Conservation (phyloP, 2,113 vertebrate species). For the Centropristis striata region DNA sequence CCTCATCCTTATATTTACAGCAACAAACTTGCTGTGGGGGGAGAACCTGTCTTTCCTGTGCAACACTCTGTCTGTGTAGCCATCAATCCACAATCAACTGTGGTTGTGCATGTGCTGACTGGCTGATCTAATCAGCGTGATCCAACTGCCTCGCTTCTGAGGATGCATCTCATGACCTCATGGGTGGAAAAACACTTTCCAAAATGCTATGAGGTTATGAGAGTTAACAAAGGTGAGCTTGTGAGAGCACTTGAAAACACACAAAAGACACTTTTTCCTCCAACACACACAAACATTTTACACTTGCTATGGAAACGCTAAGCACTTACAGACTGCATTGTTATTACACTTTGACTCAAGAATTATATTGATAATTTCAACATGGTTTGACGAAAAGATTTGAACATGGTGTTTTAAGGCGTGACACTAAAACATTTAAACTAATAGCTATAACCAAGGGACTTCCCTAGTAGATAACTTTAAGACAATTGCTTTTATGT, state of each 20-base stretch:
- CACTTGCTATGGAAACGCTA: neutral
- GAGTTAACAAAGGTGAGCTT: neutral
- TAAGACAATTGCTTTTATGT: no score
- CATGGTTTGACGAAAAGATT: no score
- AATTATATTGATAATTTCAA: no score
- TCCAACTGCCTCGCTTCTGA: conserved; percentile 33
- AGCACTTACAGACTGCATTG: neutral
- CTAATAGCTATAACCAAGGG: no score
- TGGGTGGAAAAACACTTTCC: conserved; percentile 13
- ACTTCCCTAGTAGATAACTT: no score
- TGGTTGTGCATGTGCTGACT: conserved; percentile 6
- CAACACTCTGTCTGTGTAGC: neutral
- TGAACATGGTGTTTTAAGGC: no score
- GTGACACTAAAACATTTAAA: no score
- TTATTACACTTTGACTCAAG: neutral
- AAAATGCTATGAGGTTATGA: neutral
- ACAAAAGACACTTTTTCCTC: neutral
- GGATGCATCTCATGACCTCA: conserved; percentile 24
- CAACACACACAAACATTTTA: neutral
- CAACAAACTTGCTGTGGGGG: conserved; percentile 28
- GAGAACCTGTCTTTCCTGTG: conserved; percentile 46
- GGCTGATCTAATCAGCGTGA: conserved; percentile 34
- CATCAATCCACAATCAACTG: conserved; percentile 4
- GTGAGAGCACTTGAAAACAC: neutral
- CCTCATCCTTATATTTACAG: conserved; percentile 40